These are phyloP conservation scores for Catagonus wagneri DNA, from an alignment of 2,113 vertebrate genomes.

Conservation along the genomic window DNA sequence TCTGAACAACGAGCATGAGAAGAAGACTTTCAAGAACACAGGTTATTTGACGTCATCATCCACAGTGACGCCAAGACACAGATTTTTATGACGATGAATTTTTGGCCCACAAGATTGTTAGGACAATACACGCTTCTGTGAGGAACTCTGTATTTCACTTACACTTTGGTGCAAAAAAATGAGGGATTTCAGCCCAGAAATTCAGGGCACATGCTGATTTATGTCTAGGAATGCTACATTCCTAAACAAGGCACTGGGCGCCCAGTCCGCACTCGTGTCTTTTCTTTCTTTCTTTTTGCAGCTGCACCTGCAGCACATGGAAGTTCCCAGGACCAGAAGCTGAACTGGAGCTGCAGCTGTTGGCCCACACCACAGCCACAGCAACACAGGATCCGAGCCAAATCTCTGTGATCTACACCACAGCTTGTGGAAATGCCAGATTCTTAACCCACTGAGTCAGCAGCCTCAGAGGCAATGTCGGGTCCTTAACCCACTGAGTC, in stretches of 20 bases:
- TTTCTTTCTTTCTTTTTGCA: too few species aligned
- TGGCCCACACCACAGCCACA: too few species aligned
- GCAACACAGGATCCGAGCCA: too few species aligned
- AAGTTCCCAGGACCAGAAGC: too few species aligned
- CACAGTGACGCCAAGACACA: neutral
- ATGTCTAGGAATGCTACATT: neutral
- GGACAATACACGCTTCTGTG: neutral
- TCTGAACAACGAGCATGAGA: neutral
- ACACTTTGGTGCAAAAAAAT: neutral
- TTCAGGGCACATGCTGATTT: neutral
- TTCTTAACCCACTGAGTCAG: too few species aligned
- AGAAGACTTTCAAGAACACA: neutral
- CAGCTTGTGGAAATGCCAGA: too few species aligned
- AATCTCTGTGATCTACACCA: too few species aligned
- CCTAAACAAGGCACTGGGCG: neutral
- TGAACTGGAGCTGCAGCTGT: too few species aligned
- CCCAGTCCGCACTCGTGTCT: neutral
- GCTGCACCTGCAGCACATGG: too few species aligned
- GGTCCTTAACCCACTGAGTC: too few species aligned
- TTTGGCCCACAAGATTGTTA: neutral
- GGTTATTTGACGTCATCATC: neutral
- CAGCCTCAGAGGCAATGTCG: too few species aligned
- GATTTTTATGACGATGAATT: constrained; percentile 12
- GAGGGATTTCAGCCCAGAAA: neutral
- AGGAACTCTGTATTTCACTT: constrained; percentile 33